A percentile compares a stretch with the other conserved stretches of the same genome.
Evolutionary conservation across 2,888 invertebrate species (phyloP).

Genomic region (Laothoe populi): DNA sequence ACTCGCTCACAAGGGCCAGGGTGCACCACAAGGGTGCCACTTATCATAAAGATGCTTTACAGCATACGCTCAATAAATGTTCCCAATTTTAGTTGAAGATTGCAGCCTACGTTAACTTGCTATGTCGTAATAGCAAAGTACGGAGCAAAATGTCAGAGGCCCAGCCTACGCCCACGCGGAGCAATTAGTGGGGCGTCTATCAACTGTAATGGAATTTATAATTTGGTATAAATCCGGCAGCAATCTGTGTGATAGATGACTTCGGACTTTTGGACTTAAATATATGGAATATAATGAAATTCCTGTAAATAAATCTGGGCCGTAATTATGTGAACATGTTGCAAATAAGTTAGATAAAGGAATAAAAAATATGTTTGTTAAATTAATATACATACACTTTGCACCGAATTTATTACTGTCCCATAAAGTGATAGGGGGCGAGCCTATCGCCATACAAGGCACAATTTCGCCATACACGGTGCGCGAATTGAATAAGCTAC

Average conservation of each 20-base stretch:
- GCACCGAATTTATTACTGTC: too few relatives aligned
- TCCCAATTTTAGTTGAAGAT: background rate
- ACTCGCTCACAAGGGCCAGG: background rate
- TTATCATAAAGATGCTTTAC: background rate
- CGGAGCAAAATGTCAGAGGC: conserved; percentile 9
- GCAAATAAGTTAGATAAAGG: too few relatives aligned
- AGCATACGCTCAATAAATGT: background rate
- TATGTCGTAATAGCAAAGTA: background rate
- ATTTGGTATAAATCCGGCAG: too few relatives aligned
- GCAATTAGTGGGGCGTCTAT: background rate
- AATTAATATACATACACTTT: too few relatives aligned
- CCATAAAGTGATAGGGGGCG: too few relatives aligned
- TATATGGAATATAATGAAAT: too few relatives aligned
- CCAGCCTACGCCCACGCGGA: background rate
- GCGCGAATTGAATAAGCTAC: too few relatives aligned
- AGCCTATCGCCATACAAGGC: too few relatives aligned
- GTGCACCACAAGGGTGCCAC: background rate
- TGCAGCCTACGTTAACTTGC: background rate
- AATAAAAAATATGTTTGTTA: too few relatives aligned
- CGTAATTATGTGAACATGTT: too few relatives aligned
- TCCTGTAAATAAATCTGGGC: too few relatives aligned
- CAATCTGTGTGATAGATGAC: background rate
- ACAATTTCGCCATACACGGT: too few relatives aligned
- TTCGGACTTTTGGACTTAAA: background rate
- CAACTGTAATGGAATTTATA: background rate